Conservation (phyloP, 2,797 vertebrate species). For the Pseudochromis fuscus region DNA sequence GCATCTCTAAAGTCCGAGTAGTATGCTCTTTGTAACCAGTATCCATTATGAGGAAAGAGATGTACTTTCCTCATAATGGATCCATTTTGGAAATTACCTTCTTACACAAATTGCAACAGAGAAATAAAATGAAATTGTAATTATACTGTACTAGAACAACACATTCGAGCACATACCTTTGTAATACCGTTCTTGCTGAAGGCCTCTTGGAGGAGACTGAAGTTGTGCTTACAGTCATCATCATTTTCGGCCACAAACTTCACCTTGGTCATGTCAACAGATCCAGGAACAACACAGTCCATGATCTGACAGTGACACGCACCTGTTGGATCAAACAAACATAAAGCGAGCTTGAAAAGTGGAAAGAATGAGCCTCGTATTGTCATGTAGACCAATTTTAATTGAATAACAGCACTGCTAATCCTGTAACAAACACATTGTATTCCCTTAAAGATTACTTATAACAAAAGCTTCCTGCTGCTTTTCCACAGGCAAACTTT, state of each 20-base stretch:
- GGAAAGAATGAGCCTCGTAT: too few species aligned
- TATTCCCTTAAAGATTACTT: neutral
- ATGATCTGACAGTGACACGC: constrained; percentile 85
- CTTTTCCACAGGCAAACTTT: neutral
- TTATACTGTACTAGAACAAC: neutral
- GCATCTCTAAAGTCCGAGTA: too few species aligned
- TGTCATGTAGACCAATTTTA: neutral
- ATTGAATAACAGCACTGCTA: neutral
- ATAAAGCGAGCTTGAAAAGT: constrained; percentile 11
- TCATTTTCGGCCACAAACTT: constrained; percentile 76
- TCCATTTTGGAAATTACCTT: neutral
- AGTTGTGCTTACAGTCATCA: constrained; percentile 82
- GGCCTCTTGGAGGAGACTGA: constrained; percentile 74
- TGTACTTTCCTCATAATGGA: neutral
- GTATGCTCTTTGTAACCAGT: too few species aligned
- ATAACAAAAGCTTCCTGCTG: neutral
- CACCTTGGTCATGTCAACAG: constrained; percentile 81
- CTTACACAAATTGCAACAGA: neutral
- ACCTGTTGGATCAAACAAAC: constrained; percentile 67
- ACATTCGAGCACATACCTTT: constrained; percentile 74
- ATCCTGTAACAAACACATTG: neutral
- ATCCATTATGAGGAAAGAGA: too few species aligned
- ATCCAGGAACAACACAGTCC: constrained; percentile 79
- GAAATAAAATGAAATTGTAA: neutral
- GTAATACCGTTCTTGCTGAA: constrained; percentile 71